Evolutionary conservation across 2,797 vertebrate genomes (phyloP), one percentile per base, ranked within the genome.

Genomic region (Sebastes hopkinsi): DNA sequence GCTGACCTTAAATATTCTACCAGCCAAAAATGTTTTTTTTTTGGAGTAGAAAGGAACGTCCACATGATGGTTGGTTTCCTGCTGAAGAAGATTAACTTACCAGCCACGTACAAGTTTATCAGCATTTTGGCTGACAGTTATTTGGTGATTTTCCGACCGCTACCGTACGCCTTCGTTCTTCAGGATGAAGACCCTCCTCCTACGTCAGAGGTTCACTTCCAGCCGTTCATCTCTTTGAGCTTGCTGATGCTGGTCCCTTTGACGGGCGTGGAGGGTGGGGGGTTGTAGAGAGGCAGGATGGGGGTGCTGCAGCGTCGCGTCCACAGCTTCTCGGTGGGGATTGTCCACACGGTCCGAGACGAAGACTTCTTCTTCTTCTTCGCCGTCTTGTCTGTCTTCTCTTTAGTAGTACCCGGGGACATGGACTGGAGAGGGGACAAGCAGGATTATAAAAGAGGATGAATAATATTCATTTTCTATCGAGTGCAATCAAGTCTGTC

Each of bases 151-250:
- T 72, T 86, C 70, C 8, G 12, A 55, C 77, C 16, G 11, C 20
- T 59, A 1, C 46, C 72, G 5, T 7, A 16, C 16, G 22, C 38
- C 75, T 38, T 38, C 58, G 56, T 30, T 67, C 66, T 34, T 65
- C 72, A 36, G 11, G 38, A 62, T 46, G 5, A 81, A 66, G 54
- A 67, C 61, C 59, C 23, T 79, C 73, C 69, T 36, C 5, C 18
- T 20, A 11, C 10, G 5, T 60, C 14, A 13, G 64, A 3, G 34
- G 4, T 30, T 95, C 89, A 95, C 90, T 96, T 94, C 93, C 94
- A 94, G 77, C 93, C 93, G 8, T 94, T 94, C 90, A 94, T 86
- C 85, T 95, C 94, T 34, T 95, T 95, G 1, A 95, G 93, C 64
- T 88, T 89, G 68, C 89, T 93, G 90, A 95, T 80, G 84, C 86